A percentile compares a stretch with the other conserved stretches of the same genome.
Evolutionary conservation across 2,113 vertebrate genomes (phyloP).

Genomic region (Columba livia): DNA sequence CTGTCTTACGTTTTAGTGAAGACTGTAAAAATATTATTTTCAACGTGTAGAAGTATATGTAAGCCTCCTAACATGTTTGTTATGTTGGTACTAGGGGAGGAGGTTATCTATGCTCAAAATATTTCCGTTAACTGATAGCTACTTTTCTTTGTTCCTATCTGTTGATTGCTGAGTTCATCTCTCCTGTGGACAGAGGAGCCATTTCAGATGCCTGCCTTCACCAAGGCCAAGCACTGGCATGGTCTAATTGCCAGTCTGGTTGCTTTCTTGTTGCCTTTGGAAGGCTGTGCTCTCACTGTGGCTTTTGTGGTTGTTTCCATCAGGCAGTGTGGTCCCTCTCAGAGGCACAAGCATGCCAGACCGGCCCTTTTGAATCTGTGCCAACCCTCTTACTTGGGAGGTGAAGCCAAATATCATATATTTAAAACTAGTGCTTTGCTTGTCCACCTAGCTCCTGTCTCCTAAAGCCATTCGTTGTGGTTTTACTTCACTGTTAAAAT

Average conservation of each 20-base stretch:
- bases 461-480: conserved; percentile 82
- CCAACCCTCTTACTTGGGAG: conserved; percentile 80
- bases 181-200: neutral
- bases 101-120: neutral
- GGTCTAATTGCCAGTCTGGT: conserved; percentile 68
- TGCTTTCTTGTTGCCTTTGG: conserved; percentile 80
- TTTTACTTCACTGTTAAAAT: conserved; percentile 82
- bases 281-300: conserved; percentile 72
- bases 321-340: conserved; percentile 84
- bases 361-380: conserved; percentile 78
- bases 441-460: conserved; percentile 83
- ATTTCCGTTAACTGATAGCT: neutral
- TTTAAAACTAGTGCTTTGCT: conserved; percentile 78
- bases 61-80: conserved; percentile 6
- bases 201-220: conserved; percentile 20
- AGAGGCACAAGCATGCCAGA: conserved; percentile 77
- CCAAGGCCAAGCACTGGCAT: conserved; percentile 51
- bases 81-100: neutral
- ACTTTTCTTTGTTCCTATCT: neutral
- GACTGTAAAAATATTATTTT: conserved; percentile 29
- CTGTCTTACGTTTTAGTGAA: conserved; percentile 9
- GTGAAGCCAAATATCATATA: conserved; percentile 82
- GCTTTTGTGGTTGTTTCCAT: conserved; percentile 83
- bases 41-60: neutral
- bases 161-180: neutral